phyloP scores from a whole-genome alignment of 37 sponge, comb jelly and placozoan genomes.

The Amphimedon queenslandica region DNA sequence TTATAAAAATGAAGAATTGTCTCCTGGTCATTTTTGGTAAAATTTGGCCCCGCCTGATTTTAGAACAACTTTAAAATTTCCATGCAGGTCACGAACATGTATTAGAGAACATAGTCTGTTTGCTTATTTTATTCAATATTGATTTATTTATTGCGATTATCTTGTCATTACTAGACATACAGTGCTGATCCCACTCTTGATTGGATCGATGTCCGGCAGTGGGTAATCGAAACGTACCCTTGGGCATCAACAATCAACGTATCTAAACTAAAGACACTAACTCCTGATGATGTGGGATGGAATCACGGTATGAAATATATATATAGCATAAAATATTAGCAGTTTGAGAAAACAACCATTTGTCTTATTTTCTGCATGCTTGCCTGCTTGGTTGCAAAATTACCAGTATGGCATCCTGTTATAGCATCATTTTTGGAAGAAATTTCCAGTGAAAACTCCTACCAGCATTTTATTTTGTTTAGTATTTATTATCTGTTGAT shows the following conservation, averaged over 20 bases:
- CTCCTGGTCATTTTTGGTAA: no score
- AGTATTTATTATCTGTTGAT: no score
- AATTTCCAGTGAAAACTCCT: no score
- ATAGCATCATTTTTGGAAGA: no score
- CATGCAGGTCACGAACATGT: background rate
- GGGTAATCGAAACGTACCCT: conserved; percentile 72
- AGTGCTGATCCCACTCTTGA: conserved; percentile 50
- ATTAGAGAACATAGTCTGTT: background rate
- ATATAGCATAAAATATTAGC: no score
- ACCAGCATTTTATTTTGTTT: no score
- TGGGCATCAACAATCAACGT: conserved; percentile 43
- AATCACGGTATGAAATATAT: conserved; percentile 49
- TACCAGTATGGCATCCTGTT: no score
- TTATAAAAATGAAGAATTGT: no score
- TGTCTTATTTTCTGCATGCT: no score
- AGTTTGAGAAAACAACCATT: no score
- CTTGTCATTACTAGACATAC: conserved; percentile 49
- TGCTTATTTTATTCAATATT: background rate
- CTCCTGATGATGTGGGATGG: conserved; percentile 74
- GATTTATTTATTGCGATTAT: background rate
- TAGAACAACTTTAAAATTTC: no score
- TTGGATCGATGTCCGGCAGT: conserved; percentile 74
- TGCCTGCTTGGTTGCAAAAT: no score
- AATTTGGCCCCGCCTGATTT: background rate
- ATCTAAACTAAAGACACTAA: conserved; percentile 59